Percentiles rank a stretch among this genome's conserved stretches.
Evolutionary conservation across 2,888 invertebrate genomes (phyloP).

Genomic region (Aphodius sticticus): DNA sequence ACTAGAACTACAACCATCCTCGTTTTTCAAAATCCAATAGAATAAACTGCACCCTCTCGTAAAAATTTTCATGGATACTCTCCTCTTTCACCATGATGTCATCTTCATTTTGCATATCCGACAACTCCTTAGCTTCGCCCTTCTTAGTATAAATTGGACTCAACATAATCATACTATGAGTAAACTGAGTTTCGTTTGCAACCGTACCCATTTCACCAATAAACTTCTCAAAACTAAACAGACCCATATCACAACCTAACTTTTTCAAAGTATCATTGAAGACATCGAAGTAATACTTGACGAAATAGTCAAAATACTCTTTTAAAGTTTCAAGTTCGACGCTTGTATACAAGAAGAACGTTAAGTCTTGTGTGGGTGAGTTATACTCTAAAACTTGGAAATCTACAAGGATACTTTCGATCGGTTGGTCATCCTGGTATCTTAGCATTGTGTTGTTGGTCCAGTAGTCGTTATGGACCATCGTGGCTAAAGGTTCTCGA

Average conservation of each 20-base stretch:
- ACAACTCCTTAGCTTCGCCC: slow-evolving; percentile 53
- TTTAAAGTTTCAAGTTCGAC: slow-evolving; percentile 55
- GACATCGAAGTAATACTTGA: slow-evolving; percentile 59
- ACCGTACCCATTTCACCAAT: slow-evolving; percentile 54
- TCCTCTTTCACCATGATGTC: slow-evolving; percentile 10
- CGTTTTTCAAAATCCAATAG: slow-evolving; percentile 29
- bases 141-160: slow-evolving; percentile 56
- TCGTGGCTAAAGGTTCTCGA: slow-evolving; percentile 62
- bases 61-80: slow-evolving; percentile 24
- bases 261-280: slow-evolving; percentile 50
- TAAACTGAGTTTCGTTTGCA: slow-evolving; percentile 53
- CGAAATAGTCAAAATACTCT: slow-evolving; percentile 58
- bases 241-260: slow-evolving; percentile 35
- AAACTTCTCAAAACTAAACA: slow-evolving; percentile 52
- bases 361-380: slow-evolving; percentile 62
- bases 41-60: slow-evolving; percentile 19
- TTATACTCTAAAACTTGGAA: slow-evolving; percentile 65
- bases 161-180: slow-evolving; percentile 59
- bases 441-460: slow-evolving; percentile 66
- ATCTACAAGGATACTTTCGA: slow-evolving; percentile 63
- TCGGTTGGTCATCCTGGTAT: slow-evolving; percentile 46
- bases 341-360: slow-evolving; percentile 64
- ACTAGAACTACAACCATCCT: slow-evolving; percentile 53
- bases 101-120: slow-evolving; percentile 50
- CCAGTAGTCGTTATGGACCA: slow-evolving; percentile 67